Evolutionary conservation across 2,797 vertebrate genomes (phyloP).

Genomic region (Pipistrellus nathusii): DNA sequence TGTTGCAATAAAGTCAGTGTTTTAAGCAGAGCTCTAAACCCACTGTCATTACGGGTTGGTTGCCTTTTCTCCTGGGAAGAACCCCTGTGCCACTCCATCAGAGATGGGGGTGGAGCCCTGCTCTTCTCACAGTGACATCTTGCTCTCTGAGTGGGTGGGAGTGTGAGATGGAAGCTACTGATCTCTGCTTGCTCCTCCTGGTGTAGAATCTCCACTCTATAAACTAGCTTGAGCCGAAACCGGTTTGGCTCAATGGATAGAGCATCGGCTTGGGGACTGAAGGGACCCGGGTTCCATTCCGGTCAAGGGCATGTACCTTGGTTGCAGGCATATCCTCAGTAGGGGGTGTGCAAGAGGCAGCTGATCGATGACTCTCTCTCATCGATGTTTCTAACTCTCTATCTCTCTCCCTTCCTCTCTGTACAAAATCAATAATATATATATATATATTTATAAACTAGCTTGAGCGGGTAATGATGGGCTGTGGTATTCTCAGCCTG

Average conservation of each 20-base stretch:
- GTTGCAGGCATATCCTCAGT: no score
- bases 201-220: neutral
- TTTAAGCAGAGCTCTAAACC: neutral
- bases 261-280: no score
- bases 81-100: neutral
- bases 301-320: no score
- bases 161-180: neutral
- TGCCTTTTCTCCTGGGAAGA: constrained; percentile 1
- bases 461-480: neutral
- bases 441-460: neutral
- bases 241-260: no score
- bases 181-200: neutral
- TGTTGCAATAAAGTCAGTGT: neutral
- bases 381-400: no score
- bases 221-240: neutral
- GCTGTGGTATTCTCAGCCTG: neutral
- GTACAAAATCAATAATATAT: no score
- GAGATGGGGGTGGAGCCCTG: neutral
- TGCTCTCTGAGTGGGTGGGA: neutral
- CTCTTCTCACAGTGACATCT: neutral
- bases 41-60: neutral
- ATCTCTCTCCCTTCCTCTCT: no score
- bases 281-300: no score
- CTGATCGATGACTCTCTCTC: no score
- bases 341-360: no score